phyloP scores from a whole-genome alignment of 2,888 invertebrate species.

The Pinctada fucata region DNA sequence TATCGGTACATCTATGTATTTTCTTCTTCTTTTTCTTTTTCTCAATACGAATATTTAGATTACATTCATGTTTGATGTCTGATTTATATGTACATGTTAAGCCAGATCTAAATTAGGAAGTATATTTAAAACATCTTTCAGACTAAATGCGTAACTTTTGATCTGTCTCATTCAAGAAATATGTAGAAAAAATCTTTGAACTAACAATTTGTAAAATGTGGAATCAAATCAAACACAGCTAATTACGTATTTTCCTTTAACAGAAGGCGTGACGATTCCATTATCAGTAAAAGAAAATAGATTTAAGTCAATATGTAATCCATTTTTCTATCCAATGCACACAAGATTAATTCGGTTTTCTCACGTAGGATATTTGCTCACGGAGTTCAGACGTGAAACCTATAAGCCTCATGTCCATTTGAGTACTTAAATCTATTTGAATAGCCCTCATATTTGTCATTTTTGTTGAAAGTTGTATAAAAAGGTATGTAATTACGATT shows the following conservation, averaged over 20 bases:
- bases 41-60: too few relatives aligned
- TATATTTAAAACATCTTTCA: too few relatives aligned
- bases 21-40: too few relatives aligned
- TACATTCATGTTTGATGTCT: too few relatives aligned
- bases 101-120: too few relatives aligned
- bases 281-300: background rate
- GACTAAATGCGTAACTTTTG: too few relatives aligned
- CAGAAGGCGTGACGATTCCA: background rate
- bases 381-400: slow-evolving; percentile 24
- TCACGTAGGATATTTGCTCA: slow-evolving; percentile 30
- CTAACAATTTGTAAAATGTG: too few relatives aligned
- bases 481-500: slow-evolving; percentile 32
- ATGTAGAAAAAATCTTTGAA: too few relatives aligned
- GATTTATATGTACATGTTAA: too few relatives aligned
- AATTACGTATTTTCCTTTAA: background rate
- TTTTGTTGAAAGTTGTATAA: slow-evolving; percentile 38
- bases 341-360: slow-evolving; percentile 21
- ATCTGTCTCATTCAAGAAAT: too few relatives aligned
- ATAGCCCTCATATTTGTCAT: slow-evolving; percentile 31
- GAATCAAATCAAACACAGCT: background rate
- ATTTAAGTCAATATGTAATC: slow-evolving; percentile 19
- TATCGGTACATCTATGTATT: too few relatives aligned
- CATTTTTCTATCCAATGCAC: slow-evolving; percentile 14
- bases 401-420: slow-evolving; percentile 2
- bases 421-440: slow-evolving; percentile 29